phyloP scores from a whole-genome alignment of 2,113 vertebrate genomes.

The Podarcis muralis region DNA sequence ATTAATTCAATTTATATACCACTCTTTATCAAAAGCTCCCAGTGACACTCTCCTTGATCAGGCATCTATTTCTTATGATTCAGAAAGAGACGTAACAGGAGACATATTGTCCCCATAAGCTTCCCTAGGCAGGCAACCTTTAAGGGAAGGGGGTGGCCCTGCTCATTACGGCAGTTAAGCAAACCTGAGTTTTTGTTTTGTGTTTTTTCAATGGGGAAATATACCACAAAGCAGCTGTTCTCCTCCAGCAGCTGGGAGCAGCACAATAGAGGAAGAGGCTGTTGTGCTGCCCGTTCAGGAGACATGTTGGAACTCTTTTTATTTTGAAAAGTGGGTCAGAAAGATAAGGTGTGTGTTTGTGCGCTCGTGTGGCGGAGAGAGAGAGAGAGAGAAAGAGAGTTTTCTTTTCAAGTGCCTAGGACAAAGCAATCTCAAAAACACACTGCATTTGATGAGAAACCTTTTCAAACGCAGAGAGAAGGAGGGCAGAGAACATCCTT shows the following conservation, averaged over 20 bases:
- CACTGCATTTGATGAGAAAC: background rate
- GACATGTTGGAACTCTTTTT: background rate
- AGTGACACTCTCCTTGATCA: background rate
- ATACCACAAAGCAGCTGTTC: background rate
- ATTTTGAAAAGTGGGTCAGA: conserved; percentile 7
- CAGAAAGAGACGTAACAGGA: too few species aligned
- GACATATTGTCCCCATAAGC: background rate
- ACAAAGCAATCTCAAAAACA: background rate
- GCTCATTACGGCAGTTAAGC: background rate
- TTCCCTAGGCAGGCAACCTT: background rate
- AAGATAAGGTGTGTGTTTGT: background rate
- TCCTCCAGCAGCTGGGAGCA: background rate
- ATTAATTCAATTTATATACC: too few species aligned
- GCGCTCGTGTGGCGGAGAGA: background rate
- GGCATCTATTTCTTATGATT: background rate
- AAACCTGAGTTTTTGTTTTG: background rate
- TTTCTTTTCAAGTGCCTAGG: background rate
- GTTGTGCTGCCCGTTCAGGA: background rate
- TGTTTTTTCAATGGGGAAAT: too few species aligned
- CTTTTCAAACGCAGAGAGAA: background rate
- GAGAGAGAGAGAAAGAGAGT: too few species aligned
- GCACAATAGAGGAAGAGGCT: too few species aligned
- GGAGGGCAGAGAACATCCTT: background rate
- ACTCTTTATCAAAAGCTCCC: background rate
- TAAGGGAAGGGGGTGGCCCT: background rate